Conservation (phyloP, 2,888 invertebrate genomes). For the Patella ulyssiponensis region DNA sequence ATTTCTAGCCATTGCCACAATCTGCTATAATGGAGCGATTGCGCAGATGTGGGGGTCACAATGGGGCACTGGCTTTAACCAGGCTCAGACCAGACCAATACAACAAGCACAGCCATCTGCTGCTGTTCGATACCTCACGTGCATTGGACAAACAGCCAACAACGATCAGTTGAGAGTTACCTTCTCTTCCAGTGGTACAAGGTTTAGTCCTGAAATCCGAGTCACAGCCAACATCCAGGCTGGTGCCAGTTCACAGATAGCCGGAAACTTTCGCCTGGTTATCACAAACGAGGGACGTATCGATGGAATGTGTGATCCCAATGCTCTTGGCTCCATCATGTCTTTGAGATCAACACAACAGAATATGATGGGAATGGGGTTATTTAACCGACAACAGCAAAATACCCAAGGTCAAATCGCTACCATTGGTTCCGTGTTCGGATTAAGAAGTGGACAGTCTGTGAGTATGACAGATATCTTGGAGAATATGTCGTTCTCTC, state of each 20-base stretch:
- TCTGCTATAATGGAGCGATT: too few relatives aligned
- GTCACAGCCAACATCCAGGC: not conserved
- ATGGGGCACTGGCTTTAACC: too few relatives aligned
- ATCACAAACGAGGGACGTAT: not conserved
- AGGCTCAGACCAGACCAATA: too few relatives aligned
- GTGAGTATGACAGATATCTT: conserved; percentile 2
- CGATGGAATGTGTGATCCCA: conserved; percentile 5
- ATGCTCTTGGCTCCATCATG: conserved; percentile 3
- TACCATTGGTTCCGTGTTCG: conserved; percentile 7
- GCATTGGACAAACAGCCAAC: conserved; percentile 8
- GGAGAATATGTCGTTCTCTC: not conserved
- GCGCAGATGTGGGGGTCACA: too few relatives aligned
- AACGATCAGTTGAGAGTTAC: conserved; percentile 2
- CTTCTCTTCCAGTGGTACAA: not conserved
- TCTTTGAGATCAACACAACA: not conserved
- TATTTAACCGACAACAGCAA: not conserved
- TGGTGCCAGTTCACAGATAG: not conserved
- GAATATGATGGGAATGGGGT: not conserved
- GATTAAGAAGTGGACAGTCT: not conserved
- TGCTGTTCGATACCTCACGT: not conserved
- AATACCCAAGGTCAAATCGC: not conserved
- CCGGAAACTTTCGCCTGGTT: not conserved
- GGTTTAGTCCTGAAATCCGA: not conserved
- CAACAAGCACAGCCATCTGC: too few relatives aligned
- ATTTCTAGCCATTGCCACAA: too few relatives aligned